These are phyloP conservation scores for Sipha maydis DNA, from an alignment of 2,888 invertebrate species.

Conservation along the genomic window DNA sequence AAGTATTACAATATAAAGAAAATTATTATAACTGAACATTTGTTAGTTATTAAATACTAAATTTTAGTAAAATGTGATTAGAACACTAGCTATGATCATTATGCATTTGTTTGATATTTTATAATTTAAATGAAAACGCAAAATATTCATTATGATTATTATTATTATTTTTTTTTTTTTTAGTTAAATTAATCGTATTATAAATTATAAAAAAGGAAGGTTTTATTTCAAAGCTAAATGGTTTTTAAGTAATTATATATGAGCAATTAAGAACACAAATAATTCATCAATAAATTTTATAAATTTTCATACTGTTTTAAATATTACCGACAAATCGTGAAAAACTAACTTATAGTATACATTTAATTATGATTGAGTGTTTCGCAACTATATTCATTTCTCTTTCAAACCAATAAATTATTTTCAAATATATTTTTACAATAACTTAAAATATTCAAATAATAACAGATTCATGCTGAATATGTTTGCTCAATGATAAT, in stretches of 20 bases:
- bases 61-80: background rate
- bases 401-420: background rate
- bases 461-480: background rate
- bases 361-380: background rate
- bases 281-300: background rate
- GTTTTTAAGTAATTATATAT: background rate
- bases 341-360: background rate
- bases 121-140: background rate
- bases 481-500: background rate
- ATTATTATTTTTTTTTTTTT: background rate
- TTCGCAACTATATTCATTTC: background rate
- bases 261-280: background rate
- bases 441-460: background rate
- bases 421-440: background rate
- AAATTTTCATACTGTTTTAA: background rate
- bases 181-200: background rate
- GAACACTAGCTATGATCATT: background rate
- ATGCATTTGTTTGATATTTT: background rate
- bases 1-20: slow-evolving; percentile 1
- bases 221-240: background rate
- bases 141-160: no score
- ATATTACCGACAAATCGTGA: background rate
- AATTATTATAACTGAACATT: background rate
- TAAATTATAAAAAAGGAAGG: background rate
- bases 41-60: background rate